Evolutionary conservation across 2,797 vertebrate genomes (phyloP), one percentile per base, ranked within the genome.

Genomic region (Danio tinwini): DNA sequence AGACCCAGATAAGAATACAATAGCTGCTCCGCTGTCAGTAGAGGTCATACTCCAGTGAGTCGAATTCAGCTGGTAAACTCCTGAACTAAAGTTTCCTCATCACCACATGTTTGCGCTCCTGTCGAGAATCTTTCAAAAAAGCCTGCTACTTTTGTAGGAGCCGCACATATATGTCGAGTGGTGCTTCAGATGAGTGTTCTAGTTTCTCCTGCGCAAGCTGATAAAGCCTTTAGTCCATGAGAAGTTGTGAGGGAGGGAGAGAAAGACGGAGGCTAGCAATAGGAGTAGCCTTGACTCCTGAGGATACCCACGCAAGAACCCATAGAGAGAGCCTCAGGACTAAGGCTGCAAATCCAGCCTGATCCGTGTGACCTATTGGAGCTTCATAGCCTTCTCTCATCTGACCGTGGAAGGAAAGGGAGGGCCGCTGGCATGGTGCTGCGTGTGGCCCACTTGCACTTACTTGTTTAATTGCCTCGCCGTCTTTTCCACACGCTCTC

Each of bases 391-490:
- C 86, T 74, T 81, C 82, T 85, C 82, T 83, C 85, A 83, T 83
- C 82, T 80, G 82, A 85, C 83, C 78, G 37, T 65, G 17, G 64
- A 77, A 44, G 50, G 72, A 82, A 49, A 78, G 64, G 14, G 52
- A 82, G 75, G 62, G 77, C 84, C 84, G 68, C 78, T 82, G 78
- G 84, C 86, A 53, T 9, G 56, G 52, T 68, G 76, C 83, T 75
- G 77, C 44, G 21, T 82, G 77, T 84, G 74, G 80, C 77, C 64
- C 82, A 76, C 79, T 80, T 83, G 73, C 80, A 69, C 81, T 84
- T 75, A 68, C 79, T 82, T 73, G 78, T 83, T 86, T 87, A 88
- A 88, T 87, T 89, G 83, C 85, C 81, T 84, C 76, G 56, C 76
- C 69, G 72, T 83, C 78, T 78, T 70, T 80, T 80, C 67, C 85